phyloP scores from a whole-genome alignment of 2,113 vertebrate genomes.

The Chionomys nivalis region DNA sequence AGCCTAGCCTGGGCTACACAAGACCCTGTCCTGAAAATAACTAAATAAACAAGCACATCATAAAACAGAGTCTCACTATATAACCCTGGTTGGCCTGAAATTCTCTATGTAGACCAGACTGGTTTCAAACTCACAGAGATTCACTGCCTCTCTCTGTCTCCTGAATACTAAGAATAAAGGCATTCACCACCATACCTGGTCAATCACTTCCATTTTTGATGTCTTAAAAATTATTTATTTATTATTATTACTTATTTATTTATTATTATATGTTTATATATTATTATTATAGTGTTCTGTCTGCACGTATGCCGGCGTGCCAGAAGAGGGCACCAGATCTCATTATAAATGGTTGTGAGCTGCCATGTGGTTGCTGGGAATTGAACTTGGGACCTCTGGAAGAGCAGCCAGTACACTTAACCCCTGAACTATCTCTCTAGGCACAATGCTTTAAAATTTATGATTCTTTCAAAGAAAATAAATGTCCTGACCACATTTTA shows the following conservation, averaged over 20 bases:
- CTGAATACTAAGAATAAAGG: neutral
- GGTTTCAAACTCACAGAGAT: neutral
- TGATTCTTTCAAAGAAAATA: constrained; percentile 36
- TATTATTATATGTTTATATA: too few species aligned
- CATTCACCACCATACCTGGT: neutral
- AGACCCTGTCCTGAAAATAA: neutral
- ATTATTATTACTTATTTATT: too few species aligned
- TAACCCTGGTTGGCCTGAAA: neutral
- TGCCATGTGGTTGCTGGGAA: too few species aligned
- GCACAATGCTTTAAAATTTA: neutral
- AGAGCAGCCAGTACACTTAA: too few species aligned
- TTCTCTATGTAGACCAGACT: neutral
- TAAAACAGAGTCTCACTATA: neutral
- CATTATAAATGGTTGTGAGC: too few species aligned
- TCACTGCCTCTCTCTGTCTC: neutral
- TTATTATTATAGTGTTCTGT: too few species aligned
- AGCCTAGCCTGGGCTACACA: neutral
- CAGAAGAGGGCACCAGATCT: too few species aligned
- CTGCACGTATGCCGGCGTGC: too few species aligned
- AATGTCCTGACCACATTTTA: constrained; percentile 5
- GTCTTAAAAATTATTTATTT: neutral
- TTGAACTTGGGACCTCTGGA: too few species aligned
- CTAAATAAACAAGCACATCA: neutral
- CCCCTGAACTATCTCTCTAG: too few species aligned
- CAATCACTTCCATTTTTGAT: neutral